phyloP scores from a whole-genome alignment of 2,797 vertebrate species.

The Pipistrellus pipistrellus region DNA sequence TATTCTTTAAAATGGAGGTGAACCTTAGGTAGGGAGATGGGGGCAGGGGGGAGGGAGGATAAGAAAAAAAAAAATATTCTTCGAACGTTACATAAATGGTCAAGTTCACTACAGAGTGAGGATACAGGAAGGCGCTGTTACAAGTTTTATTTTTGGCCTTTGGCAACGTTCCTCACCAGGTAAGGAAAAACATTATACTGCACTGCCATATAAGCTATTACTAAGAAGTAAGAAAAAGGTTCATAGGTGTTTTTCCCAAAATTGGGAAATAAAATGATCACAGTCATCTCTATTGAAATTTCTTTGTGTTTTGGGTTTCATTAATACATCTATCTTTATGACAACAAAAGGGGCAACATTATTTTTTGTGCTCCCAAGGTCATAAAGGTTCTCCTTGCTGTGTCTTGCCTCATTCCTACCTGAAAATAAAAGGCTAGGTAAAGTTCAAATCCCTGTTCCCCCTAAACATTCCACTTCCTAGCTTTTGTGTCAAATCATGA shows the following conservation, averaged over 20 bases:
- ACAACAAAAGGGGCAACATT: neutral
- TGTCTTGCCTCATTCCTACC: neutral
- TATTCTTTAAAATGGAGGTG: neutral
- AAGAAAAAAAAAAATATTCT: neutral
- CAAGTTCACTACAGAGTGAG: neutral
- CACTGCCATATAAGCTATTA: neutral
- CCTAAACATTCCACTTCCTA: neutral
- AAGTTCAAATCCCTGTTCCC: neutral
- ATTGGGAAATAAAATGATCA: neutral
- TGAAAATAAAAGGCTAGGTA: neutral
- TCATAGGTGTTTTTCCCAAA: neutral
- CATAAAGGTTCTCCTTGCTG: neutral
- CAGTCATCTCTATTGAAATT: neutral
- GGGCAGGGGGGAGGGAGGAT: neutral
- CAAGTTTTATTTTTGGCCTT: neutral
- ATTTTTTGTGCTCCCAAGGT: neutral
- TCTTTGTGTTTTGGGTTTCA: neutral
- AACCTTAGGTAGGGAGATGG: neutral
- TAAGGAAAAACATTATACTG: neutral
- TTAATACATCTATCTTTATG: neutral
- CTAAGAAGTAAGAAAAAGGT: neutral
- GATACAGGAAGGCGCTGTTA: neutral
- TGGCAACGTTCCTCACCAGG: neutral
- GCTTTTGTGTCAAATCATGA: neutral
- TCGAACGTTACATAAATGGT: neutral